Evolutionary conservation across 2,113 vertebrate genomes (phyloP).

Genomic region (Poeciliopsis occidentalis): DNA sequence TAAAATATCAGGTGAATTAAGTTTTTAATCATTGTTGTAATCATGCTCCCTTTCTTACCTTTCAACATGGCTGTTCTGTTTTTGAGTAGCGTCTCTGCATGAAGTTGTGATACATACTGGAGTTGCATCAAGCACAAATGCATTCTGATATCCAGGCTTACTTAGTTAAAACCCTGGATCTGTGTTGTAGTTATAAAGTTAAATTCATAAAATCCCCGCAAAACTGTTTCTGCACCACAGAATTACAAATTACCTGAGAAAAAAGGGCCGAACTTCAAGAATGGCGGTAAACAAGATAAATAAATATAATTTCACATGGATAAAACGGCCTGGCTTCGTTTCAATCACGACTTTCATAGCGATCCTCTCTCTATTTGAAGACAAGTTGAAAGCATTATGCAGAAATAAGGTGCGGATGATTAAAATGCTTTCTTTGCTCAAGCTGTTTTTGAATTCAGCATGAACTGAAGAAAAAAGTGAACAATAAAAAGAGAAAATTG

Average conservation of each 20-base stretch:
- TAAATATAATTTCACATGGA: slow-evolving; percentile 18
- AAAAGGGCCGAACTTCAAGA: slow-evolving; percentile 8
- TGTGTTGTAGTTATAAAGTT: background rate
- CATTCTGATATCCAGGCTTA: background rate
- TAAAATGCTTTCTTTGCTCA: slow-evolving; percentile 60
- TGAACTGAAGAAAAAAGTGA: slow-evolving; percentile 44
- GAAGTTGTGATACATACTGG: background rate
- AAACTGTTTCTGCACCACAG: background rate
- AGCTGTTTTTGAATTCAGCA: slow-evolving; percentile 60
- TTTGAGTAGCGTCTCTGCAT: background rate
- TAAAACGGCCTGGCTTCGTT: slow-evolving; percentile 47
- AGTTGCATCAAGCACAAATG: background rate
- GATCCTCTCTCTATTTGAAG: slow-evolving; percentile 47
- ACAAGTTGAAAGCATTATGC: slow-evolving; percentile 47
- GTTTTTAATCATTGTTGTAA: background rate
- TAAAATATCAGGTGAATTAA: background rate
- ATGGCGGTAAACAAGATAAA: slow-evolving; percentile 22
- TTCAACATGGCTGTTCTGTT: background rate
- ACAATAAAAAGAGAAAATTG: slow-evolving; percentile 63
- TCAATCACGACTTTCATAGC: slow-evolving; percentile 35
- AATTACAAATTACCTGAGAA: background rate
- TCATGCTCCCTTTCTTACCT: background rate
- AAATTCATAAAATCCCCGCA: background rate
- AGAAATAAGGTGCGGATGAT: slow-evolving; percentile 61
- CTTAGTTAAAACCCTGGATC: background rate